These are phyloP conservation scores for Ploceus nigricollis DNA, from an alignment of 2,113 vertebrate species.

Conservation along the genomic window DNA sequence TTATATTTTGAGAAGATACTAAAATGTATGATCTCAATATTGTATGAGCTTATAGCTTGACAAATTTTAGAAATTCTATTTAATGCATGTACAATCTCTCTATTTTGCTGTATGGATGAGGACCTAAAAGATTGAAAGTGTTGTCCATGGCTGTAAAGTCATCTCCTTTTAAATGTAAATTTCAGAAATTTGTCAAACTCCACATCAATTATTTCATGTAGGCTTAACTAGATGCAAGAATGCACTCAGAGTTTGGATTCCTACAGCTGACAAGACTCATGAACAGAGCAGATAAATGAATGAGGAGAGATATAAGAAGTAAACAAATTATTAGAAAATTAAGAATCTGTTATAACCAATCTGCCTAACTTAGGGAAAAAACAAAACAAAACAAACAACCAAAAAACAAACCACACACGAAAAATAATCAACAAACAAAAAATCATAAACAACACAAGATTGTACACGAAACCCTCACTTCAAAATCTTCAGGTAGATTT, in stretches of 20 bases:
- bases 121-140: background rate
- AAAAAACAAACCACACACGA: background rate
- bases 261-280: background rate
- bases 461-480: background rate
- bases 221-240: background rate
- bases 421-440: background rate
- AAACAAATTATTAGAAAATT: background rate
- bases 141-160: background rate
- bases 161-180: background rate
- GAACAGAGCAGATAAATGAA: background rate
- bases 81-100: background rate
- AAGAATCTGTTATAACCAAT: background rate
- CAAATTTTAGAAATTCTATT: background rate
- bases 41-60: background rate
- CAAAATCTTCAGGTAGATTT: background rate
- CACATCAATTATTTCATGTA: background rate
- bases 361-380: background rate
- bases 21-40: slow-evolving; percentile 4
- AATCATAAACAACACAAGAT: background rate
- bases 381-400: no score
- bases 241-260: background rate
- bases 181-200: background rate
- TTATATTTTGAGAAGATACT: slow-evolving; percentile 7
- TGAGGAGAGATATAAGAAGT: background rate
- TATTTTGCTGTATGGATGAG: background rate